Conservation (phyloP, 2,888 invertebrate species). For the Cephus spinipes region DNA sequence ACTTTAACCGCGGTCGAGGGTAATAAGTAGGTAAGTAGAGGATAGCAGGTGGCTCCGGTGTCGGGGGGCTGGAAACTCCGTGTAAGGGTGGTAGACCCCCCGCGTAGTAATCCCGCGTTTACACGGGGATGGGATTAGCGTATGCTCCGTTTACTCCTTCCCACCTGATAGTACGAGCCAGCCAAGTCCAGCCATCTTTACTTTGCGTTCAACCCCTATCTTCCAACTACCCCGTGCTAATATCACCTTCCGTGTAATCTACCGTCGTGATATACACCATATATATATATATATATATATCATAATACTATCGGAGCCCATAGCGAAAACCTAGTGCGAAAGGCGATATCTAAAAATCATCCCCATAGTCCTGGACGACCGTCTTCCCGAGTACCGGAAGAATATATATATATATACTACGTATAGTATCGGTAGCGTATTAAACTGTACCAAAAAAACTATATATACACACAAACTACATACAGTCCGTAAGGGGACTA, state of each 20-base stretch:
- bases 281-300: not conserved
- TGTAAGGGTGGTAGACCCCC: conserved; percentile 30
- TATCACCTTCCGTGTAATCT: not conserved
- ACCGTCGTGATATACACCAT: no score
- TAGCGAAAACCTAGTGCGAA: not conserved
- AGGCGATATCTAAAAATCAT: not conserved
- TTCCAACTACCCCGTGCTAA: not conserved
- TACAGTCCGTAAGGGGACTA: not conserved
- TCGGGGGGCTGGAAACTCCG: conserved; percentile 12
- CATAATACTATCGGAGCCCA: not conserved
- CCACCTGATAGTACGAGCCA: not conserved
- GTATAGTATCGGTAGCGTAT: not conserved
- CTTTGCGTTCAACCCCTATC: not conserved
- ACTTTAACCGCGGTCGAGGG: conserved; percentile 14
- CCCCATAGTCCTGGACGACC: not conserved
- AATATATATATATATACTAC: not conserved
- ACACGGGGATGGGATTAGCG: conserved; percentile 40
- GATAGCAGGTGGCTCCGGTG: conserved; percentile 23
- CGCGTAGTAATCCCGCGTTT: conserved; percentile 36
- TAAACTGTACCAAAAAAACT: not conserved
- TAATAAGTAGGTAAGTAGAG: conserved; percentile 21
- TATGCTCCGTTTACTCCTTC: conserved; percentile 15
- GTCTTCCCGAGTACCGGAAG: no score
- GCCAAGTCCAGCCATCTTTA: not conserved
- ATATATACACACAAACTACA: not conserved